Conservation (phyloP, 1,140 invertebrate species). For the Drosophila tani region DNA sequence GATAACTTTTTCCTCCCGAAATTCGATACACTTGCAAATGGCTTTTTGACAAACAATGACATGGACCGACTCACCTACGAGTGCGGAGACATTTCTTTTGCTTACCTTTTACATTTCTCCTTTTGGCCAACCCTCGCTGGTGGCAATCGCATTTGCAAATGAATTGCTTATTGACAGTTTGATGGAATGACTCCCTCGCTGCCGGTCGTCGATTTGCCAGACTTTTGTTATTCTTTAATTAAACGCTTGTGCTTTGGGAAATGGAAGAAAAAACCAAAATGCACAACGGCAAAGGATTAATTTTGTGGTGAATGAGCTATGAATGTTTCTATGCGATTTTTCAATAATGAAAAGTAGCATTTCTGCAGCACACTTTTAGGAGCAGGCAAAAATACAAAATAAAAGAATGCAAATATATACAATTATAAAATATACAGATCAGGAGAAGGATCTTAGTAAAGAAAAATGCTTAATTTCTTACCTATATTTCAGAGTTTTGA, state of each 20-base stretch:
- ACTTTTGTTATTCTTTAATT: constrained; percentile 81
- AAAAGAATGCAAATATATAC: neutral
- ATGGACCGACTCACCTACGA: constrained; percentile 70
- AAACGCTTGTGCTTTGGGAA: constrained; percentile 34
- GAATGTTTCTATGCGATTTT: neutral
- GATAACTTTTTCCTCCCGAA: constrained; percentile 44
- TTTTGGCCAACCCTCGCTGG: constrained; percentile 25
- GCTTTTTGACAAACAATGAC: constrained; percentile 83
- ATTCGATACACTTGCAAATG: constrained; percentile 76
- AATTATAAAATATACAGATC: neutral
- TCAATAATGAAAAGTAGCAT: constrained; percentile 1
- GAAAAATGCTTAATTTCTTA: neutral
- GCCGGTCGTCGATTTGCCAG: constrained; percentile 49
- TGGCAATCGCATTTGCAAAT: constrained; percentile 76
- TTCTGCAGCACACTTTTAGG: constrained; percentile 24
- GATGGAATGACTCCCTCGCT: constrained; percentile 70
- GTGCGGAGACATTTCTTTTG: constrained; percentile 37
- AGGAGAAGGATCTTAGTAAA: neutral
- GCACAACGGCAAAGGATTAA: constrained; percentile 32
- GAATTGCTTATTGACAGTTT: constrained; percentile 83
- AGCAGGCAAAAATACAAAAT: neutral
- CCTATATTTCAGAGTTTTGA: neutral
- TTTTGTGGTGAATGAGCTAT: constrained; percentile 12
- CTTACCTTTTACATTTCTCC: constrained; percentile 23
- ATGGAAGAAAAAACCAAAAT: constrained; percentile 17